These are phyloP conservation scores for Stercorarius parasiticus DNA, from an alignment of 2,113 vertebrate genomes.

Conservation along the genomic window DNA sequence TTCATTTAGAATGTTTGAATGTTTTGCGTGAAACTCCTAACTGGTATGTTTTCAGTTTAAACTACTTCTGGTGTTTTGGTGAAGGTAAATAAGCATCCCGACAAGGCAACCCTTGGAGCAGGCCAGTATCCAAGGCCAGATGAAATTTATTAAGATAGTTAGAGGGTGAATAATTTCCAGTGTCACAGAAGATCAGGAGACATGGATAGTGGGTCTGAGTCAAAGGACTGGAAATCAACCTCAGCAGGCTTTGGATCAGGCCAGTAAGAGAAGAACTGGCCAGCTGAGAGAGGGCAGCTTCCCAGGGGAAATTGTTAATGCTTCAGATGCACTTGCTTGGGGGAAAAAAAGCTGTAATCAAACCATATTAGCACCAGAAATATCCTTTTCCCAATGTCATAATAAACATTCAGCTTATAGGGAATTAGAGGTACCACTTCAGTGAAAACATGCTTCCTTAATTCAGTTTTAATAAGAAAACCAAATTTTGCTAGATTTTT, in stretches of 20 bases:
- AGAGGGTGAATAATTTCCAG: slow-evolving; percentile 6
- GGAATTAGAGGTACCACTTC: neutral
- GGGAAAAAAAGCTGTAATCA: neutral
- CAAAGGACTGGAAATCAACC: neutral
- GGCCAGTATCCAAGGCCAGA: neutral
- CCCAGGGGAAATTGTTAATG: neutral
- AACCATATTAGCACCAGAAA: neutral
- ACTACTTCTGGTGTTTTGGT: slow-evolving; percentile 15
- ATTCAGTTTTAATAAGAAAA: neutral
- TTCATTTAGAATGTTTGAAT: neutral
- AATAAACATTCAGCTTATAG: neutral
- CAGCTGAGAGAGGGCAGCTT: neutral
- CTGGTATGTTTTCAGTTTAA: slow-evolving; percentile 6
- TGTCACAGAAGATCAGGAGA: neutral
- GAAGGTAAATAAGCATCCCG: slow-evolving; percentile 38
- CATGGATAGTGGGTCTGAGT: neutral
- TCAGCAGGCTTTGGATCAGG: neutral
- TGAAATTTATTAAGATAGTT: neutral
- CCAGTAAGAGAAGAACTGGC: neutral
- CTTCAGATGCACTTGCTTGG: neutral
- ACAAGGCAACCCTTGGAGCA: slow-evolving; percentile 4
- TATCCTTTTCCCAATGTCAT: neutral
- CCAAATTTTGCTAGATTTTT: neutral
- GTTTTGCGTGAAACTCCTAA: neutral
- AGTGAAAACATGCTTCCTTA: neutral